Base-by-base conservation (phyloP, 1,140 invertebrate species). In the Chymomyza costata region DNA sequence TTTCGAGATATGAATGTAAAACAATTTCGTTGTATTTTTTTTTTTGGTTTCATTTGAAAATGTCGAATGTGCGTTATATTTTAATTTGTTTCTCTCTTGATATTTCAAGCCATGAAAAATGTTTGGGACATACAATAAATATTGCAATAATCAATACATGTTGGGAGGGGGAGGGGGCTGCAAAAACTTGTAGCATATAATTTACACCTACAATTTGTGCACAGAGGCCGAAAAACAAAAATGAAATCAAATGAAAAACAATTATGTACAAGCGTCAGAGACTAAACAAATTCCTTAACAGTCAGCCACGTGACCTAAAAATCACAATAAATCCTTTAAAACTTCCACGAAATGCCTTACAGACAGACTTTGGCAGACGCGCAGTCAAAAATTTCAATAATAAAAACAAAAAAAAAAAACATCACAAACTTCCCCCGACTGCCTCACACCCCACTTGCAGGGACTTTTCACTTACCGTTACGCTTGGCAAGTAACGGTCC, bases 301-400 rank as follows among this genome's bases (percentile, higher is more conserved):
- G 70, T 63, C 61, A 78, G 70, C 62, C 71, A 76, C 71, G 65
- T 76, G 71, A 62, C 71, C 61, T 21, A 63, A 70, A 76, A 76
- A 78, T 76, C 65, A 78, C 71, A 76, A 76, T 78, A 76, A 76
- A 76, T 76, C 71, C 70, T 61, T 65, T 70, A 63, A 76, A 76
- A 65, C 45, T n/a, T 49, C 53, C 35, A 62, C 37, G 38, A 61
- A 71, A 61, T 61, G 38, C 65, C 68, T 70, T 56, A 41, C 40
- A 64, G n/a, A n/a, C n/a, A n/a, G n/a, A n/a, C n/a, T 35, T 55
- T 37, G 40, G 8, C 28, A n/a, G 18, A n/a, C 31, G 21, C 21
- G 8, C 3, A 15, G 10, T n/a, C n/a, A n/a, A 34, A 65, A 78
- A 78, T 78, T 78, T 76, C 65, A 78, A 76, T 76, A 76, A 76